phyloP scores from a whole-genome alignment of 1,140 invertebrate genomes.

The Macrobrachium rosenbergii region DNA sequence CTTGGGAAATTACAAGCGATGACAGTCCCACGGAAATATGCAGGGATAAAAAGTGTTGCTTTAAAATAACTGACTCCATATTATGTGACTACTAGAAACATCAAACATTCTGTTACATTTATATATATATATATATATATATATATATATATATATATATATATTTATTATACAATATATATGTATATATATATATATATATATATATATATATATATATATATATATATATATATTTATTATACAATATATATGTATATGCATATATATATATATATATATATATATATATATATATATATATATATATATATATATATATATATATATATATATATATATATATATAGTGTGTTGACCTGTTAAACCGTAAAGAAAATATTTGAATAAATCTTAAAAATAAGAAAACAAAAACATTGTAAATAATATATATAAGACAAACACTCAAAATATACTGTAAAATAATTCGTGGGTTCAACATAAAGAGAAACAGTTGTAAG shows the following conservation, averaged over 20 bases:
- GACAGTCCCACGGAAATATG: too few relatives aligned
- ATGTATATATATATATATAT: neutral
- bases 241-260: neutral
- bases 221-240: neutral
- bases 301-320: slow-evolving; percentile 21
- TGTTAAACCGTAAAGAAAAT: neutral
- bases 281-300: slow-evolving; percentile 11
- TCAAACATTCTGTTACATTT: neutral
- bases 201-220: slow-evolving; percentile 27
- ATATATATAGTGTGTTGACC: too few relatives aligned
- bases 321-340: slow-evolving; percentile 7
- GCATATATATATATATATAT: neutral
- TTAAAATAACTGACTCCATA: too few relatives aligned
- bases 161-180: neutral
- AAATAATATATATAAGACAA: neutral
- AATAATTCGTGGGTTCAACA: too few relatives aligned
- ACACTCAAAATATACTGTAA: too few relatives aligned
- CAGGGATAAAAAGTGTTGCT: too few relatives aligned
- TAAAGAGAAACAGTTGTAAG: too few relatives aligned
- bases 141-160: slow-evolving; percentile 41
- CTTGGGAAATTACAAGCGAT: too few relatives aligned
- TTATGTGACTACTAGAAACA: too few relatives aligned
- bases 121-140: slow-evolving; percentile 41
- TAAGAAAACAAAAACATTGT: neutral
- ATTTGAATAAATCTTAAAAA: neutral